Evolutionary conservation across 2,888 invertebrate genomes (phyloP).

Genomic region (Pseudococcus viburni): DNA sequence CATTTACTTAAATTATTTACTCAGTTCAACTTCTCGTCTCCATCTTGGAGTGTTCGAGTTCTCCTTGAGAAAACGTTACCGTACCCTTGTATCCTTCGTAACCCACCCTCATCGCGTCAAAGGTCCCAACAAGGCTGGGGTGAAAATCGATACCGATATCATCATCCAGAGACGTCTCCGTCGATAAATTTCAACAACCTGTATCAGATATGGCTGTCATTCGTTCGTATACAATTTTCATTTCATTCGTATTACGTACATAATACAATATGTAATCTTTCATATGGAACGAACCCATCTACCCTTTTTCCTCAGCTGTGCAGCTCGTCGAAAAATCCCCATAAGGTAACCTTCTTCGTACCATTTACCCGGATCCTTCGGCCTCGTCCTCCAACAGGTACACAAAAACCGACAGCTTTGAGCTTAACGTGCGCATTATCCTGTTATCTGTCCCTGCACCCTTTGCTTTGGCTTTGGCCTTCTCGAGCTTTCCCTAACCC

Average conservation of each 20-base stretch:
- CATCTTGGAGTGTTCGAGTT: background rate
- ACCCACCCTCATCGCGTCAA: background rate
- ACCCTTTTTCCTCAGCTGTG: too few species aligned
- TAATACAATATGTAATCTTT: too few species aligned
- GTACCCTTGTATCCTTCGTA: background rate
- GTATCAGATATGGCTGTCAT: background rate
- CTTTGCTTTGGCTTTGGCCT: background rate
- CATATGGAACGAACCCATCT: too few species aligned
- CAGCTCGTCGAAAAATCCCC: background rate
- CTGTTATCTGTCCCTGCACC: background rate
- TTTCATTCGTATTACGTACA: background rate
- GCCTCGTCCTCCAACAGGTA: background rate
- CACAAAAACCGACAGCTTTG: background rate
- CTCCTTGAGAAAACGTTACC: background rate
- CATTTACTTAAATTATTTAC: background rate
- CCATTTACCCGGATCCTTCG: background rate
- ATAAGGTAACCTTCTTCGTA: background rate
- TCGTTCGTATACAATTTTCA: background rate
- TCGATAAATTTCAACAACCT: conserved; percentile 35
- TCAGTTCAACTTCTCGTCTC: background rate
- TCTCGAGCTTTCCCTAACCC: background rate
- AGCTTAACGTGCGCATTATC: background rate
- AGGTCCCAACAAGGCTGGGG: background rate
- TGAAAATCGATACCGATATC: conserved; percentile 16
- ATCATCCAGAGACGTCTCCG: conserved; percentile 16